phyloP scores from a whole-genome alignment of 1,140 invertebrate genomes.

The Proales similis region DNA sequence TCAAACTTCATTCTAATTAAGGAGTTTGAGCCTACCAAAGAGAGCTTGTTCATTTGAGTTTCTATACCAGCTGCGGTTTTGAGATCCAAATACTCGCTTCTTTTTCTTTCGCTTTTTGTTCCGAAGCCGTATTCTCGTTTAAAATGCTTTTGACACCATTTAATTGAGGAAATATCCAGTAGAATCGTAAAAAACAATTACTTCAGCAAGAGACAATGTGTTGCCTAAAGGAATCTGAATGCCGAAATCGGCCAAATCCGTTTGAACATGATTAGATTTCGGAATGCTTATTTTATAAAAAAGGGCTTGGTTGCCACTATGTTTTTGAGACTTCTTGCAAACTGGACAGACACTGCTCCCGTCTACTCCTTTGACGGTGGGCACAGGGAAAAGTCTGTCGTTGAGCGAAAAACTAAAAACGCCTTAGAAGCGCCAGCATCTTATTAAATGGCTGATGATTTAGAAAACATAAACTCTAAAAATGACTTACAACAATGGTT shows the following conservation, averaged over 20 bases:
- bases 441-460: not conserved
- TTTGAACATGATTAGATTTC: constrained; percentile 10
- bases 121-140: not conserved
- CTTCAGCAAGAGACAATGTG: constrained; percentile 15
- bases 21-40: no score
- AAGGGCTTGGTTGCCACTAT: not conserved
- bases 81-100: constrained; percentile 1
- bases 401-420: constrained; percentile 26
- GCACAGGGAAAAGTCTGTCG: constrained; percentile 30
- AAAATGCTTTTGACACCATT: not conserved
- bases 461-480: not conserved
- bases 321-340: constrained; percentile 21
- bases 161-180: not conserved
- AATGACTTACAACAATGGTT: constrained; percentile 21
- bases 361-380: constrained; percentile 7
- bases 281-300: constrained; percentile 36
- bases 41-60: no score
- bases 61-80: constrained; percentile 24
- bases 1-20: no score
- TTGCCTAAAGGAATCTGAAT: constrained; percentile 1
- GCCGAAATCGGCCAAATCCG: not conserved
- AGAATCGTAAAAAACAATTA: not conserved
- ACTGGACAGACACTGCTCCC: constrained; percentile 34
- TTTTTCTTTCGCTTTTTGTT: not conserved
- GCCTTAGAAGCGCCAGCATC: constrained; percentile 33